Evolutionary conservation across 2,113 vertebrate genomes (phyloP).

Genomic region (Reinhardtius hippoglossoides): DNA sequence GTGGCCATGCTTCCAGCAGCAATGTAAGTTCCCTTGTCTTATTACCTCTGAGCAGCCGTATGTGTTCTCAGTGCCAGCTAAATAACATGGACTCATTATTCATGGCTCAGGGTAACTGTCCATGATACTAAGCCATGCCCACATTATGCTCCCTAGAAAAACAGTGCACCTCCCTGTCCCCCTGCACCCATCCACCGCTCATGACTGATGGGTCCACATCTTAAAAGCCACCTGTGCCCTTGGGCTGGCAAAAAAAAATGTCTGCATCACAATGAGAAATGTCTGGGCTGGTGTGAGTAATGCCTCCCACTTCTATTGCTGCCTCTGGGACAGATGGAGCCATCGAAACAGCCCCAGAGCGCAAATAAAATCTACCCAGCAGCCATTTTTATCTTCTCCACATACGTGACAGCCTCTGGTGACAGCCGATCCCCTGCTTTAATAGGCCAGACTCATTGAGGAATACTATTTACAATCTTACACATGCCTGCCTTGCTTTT

Average conservation of each 20-base stretch:
- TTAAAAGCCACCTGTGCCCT: conserved; percentile 69
- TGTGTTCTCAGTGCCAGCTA: conserved; percentile 6
- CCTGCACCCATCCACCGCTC: conserved; percentile 19
- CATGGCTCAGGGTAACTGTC: conserved; percentile 24
- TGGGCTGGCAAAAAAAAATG: conserved; percentile 38
- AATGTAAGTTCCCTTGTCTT: neutral
- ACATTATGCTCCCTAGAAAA: conserved; percentile 40
- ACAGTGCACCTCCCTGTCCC: conserved; percentile 16
- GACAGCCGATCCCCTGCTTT: conserved; percentile 24
- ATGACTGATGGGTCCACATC: conserved; percentile 63
- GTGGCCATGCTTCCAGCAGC: neutral
- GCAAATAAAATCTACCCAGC: conserved; percentile 4
- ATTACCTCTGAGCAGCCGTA: neutral
- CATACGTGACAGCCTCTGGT: conserved; percentile 14
- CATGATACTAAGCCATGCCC: conserved; percentile 21
- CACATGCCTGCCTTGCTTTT: conserved; percentile 3
- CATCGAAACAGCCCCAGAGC: neutral
- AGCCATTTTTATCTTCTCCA: conserved; percentile 19
- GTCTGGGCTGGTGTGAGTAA: conserved; percentile 17
- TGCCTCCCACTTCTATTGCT: conserved; percentile 10
- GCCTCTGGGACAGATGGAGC: conserved; percentile 27
- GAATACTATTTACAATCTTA: conserved; percentile 35
- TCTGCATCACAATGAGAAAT: conserved; percentile 45
- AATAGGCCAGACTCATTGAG: conserved; percentile 29
- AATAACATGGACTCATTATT: conserved; percentile 35